A percentile compares a stretch with the other conserved stretches of the same genome.
These are phyloP conservation scores for Drosophila gunungcola DNA, from an alignment of 1,140 invertebrate genomes.

Conservation along the genomic window DNA sequence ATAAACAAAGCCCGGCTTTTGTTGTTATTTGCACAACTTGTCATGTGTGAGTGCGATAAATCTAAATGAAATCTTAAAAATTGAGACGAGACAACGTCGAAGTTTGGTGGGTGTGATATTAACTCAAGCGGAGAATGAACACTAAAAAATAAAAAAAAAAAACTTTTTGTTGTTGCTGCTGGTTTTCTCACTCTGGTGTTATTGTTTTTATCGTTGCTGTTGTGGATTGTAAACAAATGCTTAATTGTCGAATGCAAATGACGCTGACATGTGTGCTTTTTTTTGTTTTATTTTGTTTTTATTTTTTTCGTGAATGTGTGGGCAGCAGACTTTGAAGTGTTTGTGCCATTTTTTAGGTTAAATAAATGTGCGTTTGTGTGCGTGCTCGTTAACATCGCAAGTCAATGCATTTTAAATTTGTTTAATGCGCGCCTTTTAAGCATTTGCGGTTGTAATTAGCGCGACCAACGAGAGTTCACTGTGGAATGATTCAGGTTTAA, in stretches of 20 bases:
- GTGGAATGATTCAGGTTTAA: not conserved
- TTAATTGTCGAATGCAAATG: conserved; percentile 79
- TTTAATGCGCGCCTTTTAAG: conserved; percentile 63
- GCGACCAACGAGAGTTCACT: conserved; percentile 24
- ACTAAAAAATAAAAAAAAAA: conserved; percentile 9
- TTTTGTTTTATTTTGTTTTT: not conserved
- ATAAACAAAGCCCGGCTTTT: conserved; percentile 36
- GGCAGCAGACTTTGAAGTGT: conserved; percentile 66
- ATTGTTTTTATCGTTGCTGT: conserved; percentile 42
- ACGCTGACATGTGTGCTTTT: conserved; percentile 20
- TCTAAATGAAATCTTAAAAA: conserved; percentile 61
- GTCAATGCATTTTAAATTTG: conserved; percentile 80
- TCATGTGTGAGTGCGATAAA: conserved; percentile 49
- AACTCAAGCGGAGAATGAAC: conserved; percentile 27
- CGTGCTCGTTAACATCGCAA: conserved; percentile 70
- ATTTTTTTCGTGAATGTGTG: conserved; percentile 30
- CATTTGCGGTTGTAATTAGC: conserved; percentile 74
- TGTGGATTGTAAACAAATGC: conserved; percentile 75
- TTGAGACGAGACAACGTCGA: conserved; percentile 36
- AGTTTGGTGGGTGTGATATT: conserved; percentile 50
- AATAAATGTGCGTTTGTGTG: conserved; percentile 50
- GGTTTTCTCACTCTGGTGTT: conserved; percentile 38
- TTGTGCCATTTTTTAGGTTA: conserved; percentile 72
- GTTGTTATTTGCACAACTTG: conserved; percentile 31
- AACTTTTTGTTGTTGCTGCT: conserved; percentile 36